Evolutionary conservation across 2,888 invertebrate species (phyloP).

Genomic region (Clivina fossor): DNA sequence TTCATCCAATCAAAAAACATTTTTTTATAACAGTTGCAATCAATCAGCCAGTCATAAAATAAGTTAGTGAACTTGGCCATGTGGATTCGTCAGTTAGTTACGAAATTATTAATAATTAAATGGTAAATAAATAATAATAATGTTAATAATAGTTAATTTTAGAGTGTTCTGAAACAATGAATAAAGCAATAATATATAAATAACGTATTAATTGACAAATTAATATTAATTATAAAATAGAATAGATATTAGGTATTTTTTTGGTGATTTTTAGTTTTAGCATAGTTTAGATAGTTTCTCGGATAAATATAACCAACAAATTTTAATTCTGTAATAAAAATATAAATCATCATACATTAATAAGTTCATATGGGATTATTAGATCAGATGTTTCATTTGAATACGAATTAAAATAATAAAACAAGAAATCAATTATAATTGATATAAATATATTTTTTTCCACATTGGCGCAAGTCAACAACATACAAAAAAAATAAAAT

Average conservation of each 20-base stretch:
- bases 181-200: slow-evolving; percentile 18
- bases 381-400: slow-evolving; percentile 15
- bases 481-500: slow-evolving; percentile 55
- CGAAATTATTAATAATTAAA: slow-evolving; percentile 43
- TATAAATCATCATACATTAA: slow-evolving; percentile 1
- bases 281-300: too few relatives aligned
- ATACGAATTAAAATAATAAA: slow-evolving; percentile 13
- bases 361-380: slow-evolving; percentile 5
- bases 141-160: slow-evolving; percentile 43
- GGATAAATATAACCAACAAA: background rate
- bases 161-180: slow-evolving; percentile 28
- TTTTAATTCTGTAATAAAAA: slow-evolving; percentile 2
- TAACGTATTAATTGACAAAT: slow-evolving; percentile 1
- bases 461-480: slow-evolving; percentile 57
- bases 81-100: slow-evolving; percentile 52
- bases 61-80: slow-evolving; percentile 55
- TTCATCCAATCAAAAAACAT: background rate
- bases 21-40: too few relatives aligned
- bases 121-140: slow-evolving; percentile 46
- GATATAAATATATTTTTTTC: slow-evolving; percentile 56
- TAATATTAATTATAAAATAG: too few relatives aligned
- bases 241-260: background rate
- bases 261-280: slow-evolving; percentile 1
- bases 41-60: background rate
- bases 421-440: slow-evolving; percentile 44